Evolutionary conservation across 2,888 invertebrate genomes (phyloP).

Genomic region (Lumbricus terrestris): DNA sequence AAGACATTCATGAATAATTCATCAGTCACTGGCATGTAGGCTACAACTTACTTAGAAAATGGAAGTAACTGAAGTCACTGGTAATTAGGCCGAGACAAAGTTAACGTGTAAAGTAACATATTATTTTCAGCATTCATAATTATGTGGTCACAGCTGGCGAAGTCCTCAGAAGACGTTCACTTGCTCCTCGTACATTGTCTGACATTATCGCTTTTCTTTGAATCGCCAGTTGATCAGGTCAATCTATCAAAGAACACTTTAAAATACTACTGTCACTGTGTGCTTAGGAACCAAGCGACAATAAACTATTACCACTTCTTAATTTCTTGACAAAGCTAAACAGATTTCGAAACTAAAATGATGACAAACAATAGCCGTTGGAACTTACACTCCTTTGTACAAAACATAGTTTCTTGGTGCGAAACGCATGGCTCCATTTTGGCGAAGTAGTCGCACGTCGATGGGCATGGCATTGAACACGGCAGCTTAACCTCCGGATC

Average conservation of each 20-base stretch:
- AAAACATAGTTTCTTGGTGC: not conserved
- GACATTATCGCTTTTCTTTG: not conserved
- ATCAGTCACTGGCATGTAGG: not conserved
- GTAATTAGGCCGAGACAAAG: not conserved
- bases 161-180: too few species aligned
- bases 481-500: conserved; percentile 19
- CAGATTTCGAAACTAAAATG: not conserved
- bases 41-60: not conserved
- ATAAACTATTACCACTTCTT: not conserved
- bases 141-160: too few species aligned
- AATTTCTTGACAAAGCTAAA: not conserved
- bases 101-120: not conserved
- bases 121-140: not conserved
- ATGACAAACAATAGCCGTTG: not conserved
- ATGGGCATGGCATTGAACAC: not conserved
- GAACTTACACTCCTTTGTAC: not conserved
- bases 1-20: not conserved
- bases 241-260: too few species aligned
- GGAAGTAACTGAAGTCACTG: too few species aligned
- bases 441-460: conserved; percentile 17
- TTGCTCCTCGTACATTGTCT: too few species aligned
- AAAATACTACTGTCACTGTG: not conserved
- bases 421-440: conserved; percentile 10
- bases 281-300: not conserved
- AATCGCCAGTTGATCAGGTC: too few species aligned